phyloP scores from a whole-genome alignment of 2,888 invertebrate genomes.

The Microctonus hyperodae region DNA sequence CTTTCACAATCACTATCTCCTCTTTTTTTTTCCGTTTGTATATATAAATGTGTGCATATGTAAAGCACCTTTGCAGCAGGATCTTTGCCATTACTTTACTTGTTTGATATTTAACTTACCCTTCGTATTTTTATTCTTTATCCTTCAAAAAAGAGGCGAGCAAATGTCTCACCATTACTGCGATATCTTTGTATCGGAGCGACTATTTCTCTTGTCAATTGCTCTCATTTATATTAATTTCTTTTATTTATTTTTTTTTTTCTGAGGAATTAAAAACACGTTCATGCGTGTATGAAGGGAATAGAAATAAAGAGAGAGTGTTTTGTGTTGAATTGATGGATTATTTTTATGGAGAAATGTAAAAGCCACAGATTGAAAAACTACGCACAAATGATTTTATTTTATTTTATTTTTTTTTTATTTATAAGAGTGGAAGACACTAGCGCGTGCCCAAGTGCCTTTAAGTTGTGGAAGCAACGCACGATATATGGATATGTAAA shows the following conservation, averaged over 20 bases:
- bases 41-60: not conserved
- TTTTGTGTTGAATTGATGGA: constrained; percentile 6
- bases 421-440: constrained; percentile 36
- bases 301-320: not conserved
- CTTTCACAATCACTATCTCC: constrained; percentile 24
- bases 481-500: constrained; percentile 28
- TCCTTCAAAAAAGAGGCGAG: constrained; percentile 19
- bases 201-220: constrained; percentile 55
- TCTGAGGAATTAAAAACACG: constrained; percentile 45
- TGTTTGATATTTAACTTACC: constrained; percentile 40
- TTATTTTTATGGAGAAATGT: not conserved
- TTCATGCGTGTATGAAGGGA: not conserved
- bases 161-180: constrained; percentile 32
- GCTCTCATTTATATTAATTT: constrained; percentile 46
- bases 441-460: constrained; percentile 61
- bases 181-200: constrained; percentile 20
- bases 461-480: constrained; percentile 47
- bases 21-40: constrained; percentile 31
- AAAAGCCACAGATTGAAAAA: constrained; percentile 5
- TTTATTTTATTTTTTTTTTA: not conserved
- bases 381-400: constrained; percentile 8
- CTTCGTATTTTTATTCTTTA: constrained; percentile 49
- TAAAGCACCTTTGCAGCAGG: constrained; percentile 12
- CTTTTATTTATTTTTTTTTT: constrained; percentile 19
- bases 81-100: constrained; percentile 16